Base-by-base conservation (phyloP, 2,797 vertebrate species). In the Phyllotis vaccarum region DNA sequence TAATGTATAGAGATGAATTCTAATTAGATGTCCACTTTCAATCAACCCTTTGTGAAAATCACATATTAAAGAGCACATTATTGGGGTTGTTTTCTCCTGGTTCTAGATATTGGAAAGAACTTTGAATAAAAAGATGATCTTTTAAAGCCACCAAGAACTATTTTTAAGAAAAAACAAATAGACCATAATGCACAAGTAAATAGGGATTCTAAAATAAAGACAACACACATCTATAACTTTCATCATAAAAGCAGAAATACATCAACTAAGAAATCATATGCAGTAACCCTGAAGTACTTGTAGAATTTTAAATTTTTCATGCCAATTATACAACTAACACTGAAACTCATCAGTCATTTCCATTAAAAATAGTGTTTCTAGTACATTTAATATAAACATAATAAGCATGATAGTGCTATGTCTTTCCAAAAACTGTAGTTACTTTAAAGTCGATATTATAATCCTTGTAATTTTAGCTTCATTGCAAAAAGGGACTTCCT, bases 21-120 rank as follows among this genome's bases (percentile, higher is more conserved):
- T 72, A 85, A 82, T 93, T 94, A 90, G 66, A 95, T 94, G 74
- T 21, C 21, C 70, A 90, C 64, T 79, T 91, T 52, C 4, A 80
- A 88, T 91, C 76, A 91, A 66, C 16, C 13, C 81, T 54, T 89
- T 82, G 0, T 52, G 91, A 93, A 96, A 94, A 94, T 91, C 70
- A 66, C 22, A 90, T 76, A 52, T 46, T 93, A 82, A 64, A 72
- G 19, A 90, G 16, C 14, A 88, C 29, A 29, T 74, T 93, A 7
- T 93, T 94, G 75, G 83, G 29, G 8, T 11, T 86, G 3, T 54
- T 64, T 54, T 6, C 13, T 49, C 34, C 22, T 56, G n/a, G 4
- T 29, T 72, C 85, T 54, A 83, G 24, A 1, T 17, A 89, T 52
- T 88, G 75, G 13, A 92, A 95, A 91, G n/a, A 87, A 93, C 86